Percentiles rank a stretch among this genome's conserved stretches.
Evolutionary conservation across 1,140 invertebrate species (phyloP).

Genomic region (Penaeus chinensis): DNA sequence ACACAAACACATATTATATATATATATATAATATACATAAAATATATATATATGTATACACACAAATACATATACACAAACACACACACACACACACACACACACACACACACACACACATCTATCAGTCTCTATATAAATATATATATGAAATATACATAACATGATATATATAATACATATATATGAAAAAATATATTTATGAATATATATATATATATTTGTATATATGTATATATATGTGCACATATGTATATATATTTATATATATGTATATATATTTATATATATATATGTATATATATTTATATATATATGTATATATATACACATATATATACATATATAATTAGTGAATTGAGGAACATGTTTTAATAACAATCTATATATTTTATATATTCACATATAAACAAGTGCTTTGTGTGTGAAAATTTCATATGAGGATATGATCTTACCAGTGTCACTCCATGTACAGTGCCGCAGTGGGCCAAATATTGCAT

Average conservation of each 20-base stretch:
- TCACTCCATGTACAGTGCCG: constrained; percentile 35
- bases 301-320: not conserved
- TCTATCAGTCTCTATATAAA: too few species aligned
- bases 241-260: not conserved
- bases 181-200: not conserved
- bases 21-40: too few species aligned
- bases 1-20: too few species aligned
- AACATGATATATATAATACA: not conserved
- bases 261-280: not conserved
- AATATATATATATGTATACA: too few species aligned
- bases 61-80: too few species aligned
- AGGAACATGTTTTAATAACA: not conserved
- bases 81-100: too few species aligned
- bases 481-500: constrained; percentile 46
- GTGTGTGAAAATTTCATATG: too few species aligned
- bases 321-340: not conserved
- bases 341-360: not conserved
- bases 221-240: not conserved
- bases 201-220: constrained; percentile 1
- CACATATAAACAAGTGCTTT: not conserved
- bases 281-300: not conserved
- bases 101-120: too few species aligned
- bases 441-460: constrained; percentile 29
- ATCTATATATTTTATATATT: not conserved
- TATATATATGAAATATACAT: too few species aligned